Percentiles rank a stretch among this genome's conserved stretches.
These are phyloP conservation scores for Mycteria americana DNA, from an alignment of 2,797 vertebrate genomes.

Conservation along the genomic window DNA sequence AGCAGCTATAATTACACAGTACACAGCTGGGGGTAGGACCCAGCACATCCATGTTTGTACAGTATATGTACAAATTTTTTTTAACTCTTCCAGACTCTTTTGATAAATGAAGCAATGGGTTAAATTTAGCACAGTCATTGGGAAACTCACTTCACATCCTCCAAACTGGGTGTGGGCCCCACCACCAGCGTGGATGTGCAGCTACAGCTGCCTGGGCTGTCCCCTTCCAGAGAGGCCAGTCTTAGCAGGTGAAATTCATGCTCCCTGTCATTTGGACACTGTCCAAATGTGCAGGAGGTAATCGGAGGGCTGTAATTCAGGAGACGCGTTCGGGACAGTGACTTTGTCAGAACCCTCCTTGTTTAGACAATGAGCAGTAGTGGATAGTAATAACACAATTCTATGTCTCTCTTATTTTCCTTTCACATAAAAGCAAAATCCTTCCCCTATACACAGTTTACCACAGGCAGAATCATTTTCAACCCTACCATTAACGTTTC, in stretches of 20 bases:
- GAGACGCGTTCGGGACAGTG: not conserved
- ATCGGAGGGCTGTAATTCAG: not conserved
- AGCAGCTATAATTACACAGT: slow-evolving; percentile 2
- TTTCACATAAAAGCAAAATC: not conserved
- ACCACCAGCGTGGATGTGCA: not conserved
- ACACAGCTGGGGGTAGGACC: not conserved
- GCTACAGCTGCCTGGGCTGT: not conserved
- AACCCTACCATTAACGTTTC: not conserved
- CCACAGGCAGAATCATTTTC: not conserved
- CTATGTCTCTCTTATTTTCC: not conserved
- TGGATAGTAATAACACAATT: fast-evolving
- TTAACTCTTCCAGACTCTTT: not conserved
- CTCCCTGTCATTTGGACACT: not conserved
- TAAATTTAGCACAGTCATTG: not conserved
- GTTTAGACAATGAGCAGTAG: not conserved
- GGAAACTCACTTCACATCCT: not conserved
- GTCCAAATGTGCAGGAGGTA: not conserved
- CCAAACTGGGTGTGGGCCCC: not conserved
- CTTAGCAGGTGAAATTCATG: not conserved
- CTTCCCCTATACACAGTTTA: not conserved
- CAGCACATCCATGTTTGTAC: not conserved
- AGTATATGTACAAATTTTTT: not conserved
- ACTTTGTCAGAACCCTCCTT: not conserved
- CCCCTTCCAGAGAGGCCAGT: not conserved
- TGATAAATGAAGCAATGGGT: not conserved